A percentile compares a stretch with the other conserved stretches of the same genome.
Conservation (phyloP, 2,113 vertebrate genomes). For the Perca schrenkii region DNA sequence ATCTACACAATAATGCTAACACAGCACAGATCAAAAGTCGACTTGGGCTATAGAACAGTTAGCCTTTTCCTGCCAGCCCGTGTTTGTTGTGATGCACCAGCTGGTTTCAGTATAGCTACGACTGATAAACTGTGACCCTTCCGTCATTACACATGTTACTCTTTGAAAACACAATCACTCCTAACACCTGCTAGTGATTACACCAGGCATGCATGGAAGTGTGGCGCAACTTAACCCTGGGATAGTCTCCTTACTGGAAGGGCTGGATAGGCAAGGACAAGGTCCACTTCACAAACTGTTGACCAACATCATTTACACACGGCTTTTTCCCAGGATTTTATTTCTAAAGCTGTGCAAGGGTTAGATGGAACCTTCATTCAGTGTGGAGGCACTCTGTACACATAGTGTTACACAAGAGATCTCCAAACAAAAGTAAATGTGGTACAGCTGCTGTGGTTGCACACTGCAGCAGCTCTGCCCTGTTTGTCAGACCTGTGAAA, state of each 20-base stretch:
- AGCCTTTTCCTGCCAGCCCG: constrained; percentile 21
- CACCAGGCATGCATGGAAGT: constrained; percentile 71
- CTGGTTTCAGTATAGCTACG: constrained; percentile 54
- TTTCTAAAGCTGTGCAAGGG: constrained; percentile 55
- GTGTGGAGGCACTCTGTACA: constrained; percentile 49
- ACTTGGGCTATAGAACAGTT: constrained; percentile 29
- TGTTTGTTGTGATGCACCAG: constrained; percentile 71
- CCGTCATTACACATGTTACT: constrained; percentile 35
- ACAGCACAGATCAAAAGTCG: constrained; percentile 12
- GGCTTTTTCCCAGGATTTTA: constrained; percentile 65
- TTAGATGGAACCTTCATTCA: constrained; percentile 43
- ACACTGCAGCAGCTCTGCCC: constrained; percentile 48
- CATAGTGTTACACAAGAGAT: constrained; percentile 55
- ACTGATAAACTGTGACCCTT: constrained; percentile 69
- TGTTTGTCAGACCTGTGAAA: constrained; percentile 44
- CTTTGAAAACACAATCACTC: constrained; percentile 56
- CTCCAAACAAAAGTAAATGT: constrained; percentile 59
- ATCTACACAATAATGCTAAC: constrained; percentile 27
- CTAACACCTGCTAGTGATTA: constrained; percentile 80
- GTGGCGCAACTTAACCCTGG: constrained; percentile 67
- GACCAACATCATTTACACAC: constrained; percentile 67
- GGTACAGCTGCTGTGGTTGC: constrained; percentile 41
- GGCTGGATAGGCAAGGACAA: constrained; percentile 67
- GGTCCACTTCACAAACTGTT: constrained; percentile 68
- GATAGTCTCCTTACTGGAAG: constrained; percentile 59